Percentiles rank a stretch among this genome's conserved stretches.
Conservation (phyloP, 1,140 invertebrate species). For the Drosophila eugracilis region DNA sequence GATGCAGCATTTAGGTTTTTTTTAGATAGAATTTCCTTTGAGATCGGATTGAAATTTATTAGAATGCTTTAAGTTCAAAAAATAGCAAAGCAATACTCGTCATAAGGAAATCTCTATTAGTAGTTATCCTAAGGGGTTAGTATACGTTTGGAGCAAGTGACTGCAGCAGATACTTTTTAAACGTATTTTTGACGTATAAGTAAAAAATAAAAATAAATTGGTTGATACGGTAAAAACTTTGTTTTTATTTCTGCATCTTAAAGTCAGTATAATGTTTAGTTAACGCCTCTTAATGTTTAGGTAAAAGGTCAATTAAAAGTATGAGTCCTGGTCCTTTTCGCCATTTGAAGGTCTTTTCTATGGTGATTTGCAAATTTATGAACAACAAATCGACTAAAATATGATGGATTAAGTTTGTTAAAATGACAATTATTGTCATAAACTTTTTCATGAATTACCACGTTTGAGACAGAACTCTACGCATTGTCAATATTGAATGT, state of each 20-base stretch:
- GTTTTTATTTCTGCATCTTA: conserved; percentile 15
- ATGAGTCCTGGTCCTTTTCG: too few relatives aligned
- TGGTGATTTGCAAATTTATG: too few relatives aligned
- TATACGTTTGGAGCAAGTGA: conserved; percentile 4
- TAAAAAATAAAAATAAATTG: conserved; percentile 18
- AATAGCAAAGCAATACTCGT: conserved; percentile 15
- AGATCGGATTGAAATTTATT: background rate
- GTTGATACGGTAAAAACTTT: conserved; percentile 5
- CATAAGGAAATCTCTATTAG: conserved; percentile 8
- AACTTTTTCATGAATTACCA: too few relatives aligned
- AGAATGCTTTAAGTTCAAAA: background rate
- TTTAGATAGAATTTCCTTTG: background rate
- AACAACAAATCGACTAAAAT: too few relatives aligned
- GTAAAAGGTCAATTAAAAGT: too few relatives aligned
- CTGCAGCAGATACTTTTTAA: conserved; percentile 21
- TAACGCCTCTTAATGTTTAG: too few relatives aligned
- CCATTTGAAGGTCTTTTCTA: too few relatives aligned
- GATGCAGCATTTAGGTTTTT: background rate
- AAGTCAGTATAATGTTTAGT: background rate
- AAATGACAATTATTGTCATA: too few relatives aligned
- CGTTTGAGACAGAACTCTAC: too few relatives aligned
- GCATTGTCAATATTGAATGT: too few relatives aligned
- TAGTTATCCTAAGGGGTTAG: conserved; percentile 8
- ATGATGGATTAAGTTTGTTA: too few relatives aligned
- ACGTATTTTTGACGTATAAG: background rate